Conservation (phyloP, 2,113 vertebrate genomes). For the Porphyrio hochstetteri region DNA sequence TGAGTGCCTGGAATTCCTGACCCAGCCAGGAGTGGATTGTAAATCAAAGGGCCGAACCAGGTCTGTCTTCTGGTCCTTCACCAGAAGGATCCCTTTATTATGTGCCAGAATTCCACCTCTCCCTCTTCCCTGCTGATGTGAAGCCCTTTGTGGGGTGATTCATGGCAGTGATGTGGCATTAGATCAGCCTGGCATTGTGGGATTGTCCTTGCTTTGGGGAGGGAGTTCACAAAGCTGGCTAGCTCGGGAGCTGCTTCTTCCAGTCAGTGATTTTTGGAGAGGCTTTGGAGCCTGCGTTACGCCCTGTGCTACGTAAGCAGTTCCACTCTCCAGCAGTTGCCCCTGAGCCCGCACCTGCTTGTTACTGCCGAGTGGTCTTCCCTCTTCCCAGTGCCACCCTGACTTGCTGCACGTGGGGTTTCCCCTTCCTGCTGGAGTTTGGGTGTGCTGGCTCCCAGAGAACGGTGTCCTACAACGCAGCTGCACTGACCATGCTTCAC, state of each 20-base stretch:
- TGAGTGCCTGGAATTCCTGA: neutral
- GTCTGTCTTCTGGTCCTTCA: neutral
- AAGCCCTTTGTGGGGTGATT: neutral
- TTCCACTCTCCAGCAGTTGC: neutral
- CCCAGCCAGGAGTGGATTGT: neutral
- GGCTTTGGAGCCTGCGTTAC: neutral
- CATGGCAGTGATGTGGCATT: neutral
- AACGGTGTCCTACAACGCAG: neutral
- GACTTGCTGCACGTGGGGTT: neutral
- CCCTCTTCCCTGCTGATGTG: neutral
- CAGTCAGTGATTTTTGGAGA: constrained; percentile 9
- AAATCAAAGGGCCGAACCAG: neutral
- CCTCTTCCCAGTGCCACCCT: neutral
- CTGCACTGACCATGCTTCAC: neutral
- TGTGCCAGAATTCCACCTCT: neutral
- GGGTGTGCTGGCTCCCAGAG: neutral
- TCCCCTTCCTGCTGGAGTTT: neutral
- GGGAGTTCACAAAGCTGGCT: neutral
- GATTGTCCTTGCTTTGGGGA: neutral
- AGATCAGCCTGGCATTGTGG: neutral
- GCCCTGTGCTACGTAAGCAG: neutral
- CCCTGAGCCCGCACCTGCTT: constrained; percentile 28
- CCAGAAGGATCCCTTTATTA: neutral
- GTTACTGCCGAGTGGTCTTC: neutral
- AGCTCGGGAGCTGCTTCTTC: neutral